Base-by-base conservation (phyloP, 2,888 invertebrate genomes). In the Tinea pellionella region DNA sequence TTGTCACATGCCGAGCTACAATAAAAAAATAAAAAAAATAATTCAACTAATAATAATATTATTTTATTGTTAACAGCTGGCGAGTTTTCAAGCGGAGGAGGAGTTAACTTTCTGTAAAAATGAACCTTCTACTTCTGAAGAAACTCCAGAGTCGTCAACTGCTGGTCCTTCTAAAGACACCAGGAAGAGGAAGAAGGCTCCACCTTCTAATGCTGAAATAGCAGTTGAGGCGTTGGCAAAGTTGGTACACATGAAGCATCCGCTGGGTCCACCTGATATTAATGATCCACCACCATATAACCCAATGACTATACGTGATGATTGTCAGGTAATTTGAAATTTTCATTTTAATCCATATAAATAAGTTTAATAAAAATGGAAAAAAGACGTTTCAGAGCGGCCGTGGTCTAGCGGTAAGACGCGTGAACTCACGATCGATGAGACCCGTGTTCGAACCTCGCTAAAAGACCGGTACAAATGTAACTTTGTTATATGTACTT, bases 1-100 rank as follows among this genome's bases (percentile, higher is more conserved):
- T n/a, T n/a, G n/a, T n/a, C n/a, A n/a, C n/a, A n/a, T n/a, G n/a
- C n/a, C n/a, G n/a, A n/a, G n/a, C n/a, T n/a, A n/a, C n/a, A n/a
- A n/a, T n/a, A n/a, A n/a, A n/a, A n/a, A n/a, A n/a, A n/a, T n/a
- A n/a, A n/a, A n/a, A n/a, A n/a, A n/a, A n/a, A n/a, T n/a, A n/a
- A n/a, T n/a, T n/a, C 6, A 24, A 24, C 24, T 24, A 24, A 2
- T 24, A 24, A 24, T 3, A 24, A 24, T 24, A n/a, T 30, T 30
- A 30, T 37, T 2, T 37, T 37, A 6, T 37, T n/a, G 9, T n/a
- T 37, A 37, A 1, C 63, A 85, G 84, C 64, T 84, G n/a, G 83
- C 84, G 12, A 83, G 83, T 64, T 85, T 84, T 61, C 85, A 85
- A 79, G 82, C 79, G 0, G 72, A 83, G n/a, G 85, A 85, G 64